These are phyloP conservation scores for Eubucco bourcierii DNA, from an alignment of 2,113 vertebrate genomes.

Conservation along the genomic window DNA sequence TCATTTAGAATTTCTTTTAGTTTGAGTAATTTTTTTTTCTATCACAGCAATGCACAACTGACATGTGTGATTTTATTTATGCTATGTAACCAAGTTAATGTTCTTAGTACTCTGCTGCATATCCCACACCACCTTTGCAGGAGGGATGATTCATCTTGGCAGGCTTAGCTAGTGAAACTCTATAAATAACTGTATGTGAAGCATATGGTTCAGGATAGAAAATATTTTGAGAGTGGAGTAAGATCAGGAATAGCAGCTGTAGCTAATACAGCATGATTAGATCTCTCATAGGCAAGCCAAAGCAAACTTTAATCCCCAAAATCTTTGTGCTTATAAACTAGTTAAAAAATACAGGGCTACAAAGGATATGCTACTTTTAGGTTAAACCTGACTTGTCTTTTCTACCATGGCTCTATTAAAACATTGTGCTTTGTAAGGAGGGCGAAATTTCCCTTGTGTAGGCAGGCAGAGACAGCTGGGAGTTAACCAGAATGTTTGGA, in stretches of 20 bases:
- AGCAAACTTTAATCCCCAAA: not conserved
- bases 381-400: not conserved
- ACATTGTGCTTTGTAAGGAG: not conserved
- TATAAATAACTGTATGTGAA: slow-evolving; percentile 19
- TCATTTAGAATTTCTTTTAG: not conserved
- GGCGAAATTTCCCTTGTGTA: not conserved
- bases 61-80: not conserved
- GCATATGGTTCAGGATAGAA: not conserved
- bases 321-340: not conserved
- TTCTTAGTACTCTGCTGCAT: not conserved
- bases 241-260: slow-evolving; percentile 35
- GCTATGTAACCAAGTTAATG: not conserved
- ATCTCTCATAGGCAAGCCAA: not conserved
- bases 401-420: not conserved
- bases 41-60: not conserved
- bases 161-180: slow-evolving; percentile 8
- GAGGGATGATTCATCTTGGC: slow-evolving; percentile 28
- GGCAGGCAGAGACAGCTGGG: not conserved
- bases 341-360: not conserved
- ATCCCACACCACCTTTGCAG: slow-evolving; percentile 11
- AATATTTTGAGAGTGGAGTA: slow-evolving; percentile 6
- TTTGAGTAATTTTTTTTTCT: not conserved
- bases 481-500: not conserved
- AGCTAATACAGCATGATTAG: not conserved
- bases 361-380: not conserved